Percentiles rank a stretch among this genome's conserved stretches.
phyloP scores from a whole-genome alignment of 1,140 invertebrate genomes.

The Ephestia elutella region DNA sequence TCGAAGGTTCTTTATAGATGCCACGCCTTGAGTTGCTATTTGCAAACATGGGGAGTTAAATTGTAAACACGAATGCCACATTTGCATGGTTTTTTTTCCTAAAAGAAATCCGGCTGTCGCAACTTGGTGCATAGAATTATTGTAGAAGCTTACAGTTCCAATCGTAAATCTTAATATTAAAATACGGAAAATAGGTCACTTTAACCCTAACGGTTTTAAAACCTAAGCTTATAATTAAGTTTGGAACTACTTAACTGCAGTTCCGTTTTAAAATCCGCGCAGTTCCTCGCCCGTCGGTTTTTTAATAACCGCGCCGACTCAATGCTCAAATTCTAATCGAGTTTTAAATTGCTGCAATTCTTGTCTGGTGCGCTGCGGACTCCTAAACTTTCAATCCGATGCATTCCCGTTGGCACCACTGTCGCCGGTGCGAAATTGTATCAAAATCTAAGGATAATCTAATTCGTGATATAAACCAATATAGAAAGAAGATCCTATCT shows the following conservation, averaged over 20 bases:
- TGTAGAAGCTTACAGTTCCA: neutral
- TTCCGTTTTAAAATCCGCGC: constrained; percentile 9
- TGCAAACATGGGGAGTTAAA: neutral
- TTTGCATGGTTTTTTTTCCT: neutral
- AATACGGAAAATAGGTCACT: neutral
- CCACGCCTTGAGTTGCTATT: neutral
- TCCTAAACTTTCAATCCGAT: constrained; percentile 12
- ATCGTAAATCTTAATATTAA: neutral
- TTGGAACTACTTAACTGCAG: constrained; percentile 19
- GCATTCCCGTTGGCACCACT: neutral
- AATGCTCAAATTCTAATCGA: constrained; percentile 71
- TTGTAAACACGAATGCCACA: neutral
- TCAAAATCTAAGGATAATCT: no score
- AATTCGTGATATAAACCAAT: no score
- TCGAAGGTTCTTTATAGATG: neutral
- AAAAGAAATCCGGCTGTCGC: no score
- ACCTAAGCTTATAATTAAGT: constrained; percentile 12
- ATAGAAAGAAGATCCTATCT: no score
- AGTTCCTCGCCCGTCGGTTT: constrained; percentile 19
- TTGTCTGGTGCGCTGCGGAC: constrained; percentile 55
- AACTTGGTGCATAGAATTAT: no score
- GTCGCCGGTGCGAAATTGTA: no score
- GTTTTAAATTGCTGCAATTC: constrained; percentile 72
- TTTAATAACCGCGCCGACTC: constrained; percentile 57
- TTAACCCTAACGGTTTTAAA: constrained; percentile 18